Evolutionary conservation across 37 sponge, comb jelly and placozoan species (phyloP), one percentile per base, ranked within the genome.

Genomic region (Oscarella lobularis): DNA sequence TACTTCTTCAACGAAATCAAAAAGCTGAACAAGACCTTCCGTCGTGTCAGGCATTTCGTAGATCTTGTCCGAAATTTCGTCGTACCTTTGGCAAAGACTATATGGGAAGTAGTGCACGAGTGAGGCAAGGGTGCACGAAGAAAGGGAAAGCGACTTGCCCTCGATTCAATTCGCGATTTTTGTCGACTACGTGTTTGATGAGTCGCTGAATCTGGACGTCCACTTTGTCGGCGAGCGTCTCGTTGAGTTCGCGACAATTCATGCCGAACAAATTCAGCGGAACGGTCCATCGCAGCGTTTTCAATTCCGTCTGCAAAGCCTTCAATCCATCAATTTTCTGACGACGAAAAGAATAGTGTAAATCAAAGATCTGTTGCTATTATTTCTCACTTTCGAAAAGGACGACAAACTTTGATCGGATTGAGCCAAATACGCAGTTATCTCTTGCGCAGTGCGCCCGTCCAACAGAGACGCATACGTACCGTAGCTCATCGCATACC

Each of bases 11-110:
- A 96, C 85, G 70, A 81, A 96, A 68, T 89, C 81, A 67, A 82
- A 75, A 65, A 96, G 80, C 9, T 83, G 37, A 2, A 92, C 88
- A 75, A 92, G 65, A 1, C 87, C 88, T 39, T 92, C 84, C 39
- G 93, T 96, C 41, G 67, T 87, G 39, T 77, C 74, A 31, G 98
- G 92, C 39, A 85, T 79, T 38, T 84, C 90, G 66, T 86, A 83
- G 40, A 89, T 81, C 74, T 77, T 82, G 66, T 81, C 85, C 31
- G 92, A 79, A 32, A 96, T 92, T 38, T 80, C 77, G 39, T 92
- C 92, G 73, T 91, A 96, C 31, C 83, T 83, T 39, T 83, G 77
- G 82, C 97, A 96, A 3, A 96, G 38, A 38, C 88, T 93, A 37
- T n/a, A 74, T 73, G 33, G 39, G 38, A 6, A 66, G 27, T 54